Evolutionary conservation across 2,888 invertebrate species (phyloP).

Genomic region (Coelinius sp.): DNA sequence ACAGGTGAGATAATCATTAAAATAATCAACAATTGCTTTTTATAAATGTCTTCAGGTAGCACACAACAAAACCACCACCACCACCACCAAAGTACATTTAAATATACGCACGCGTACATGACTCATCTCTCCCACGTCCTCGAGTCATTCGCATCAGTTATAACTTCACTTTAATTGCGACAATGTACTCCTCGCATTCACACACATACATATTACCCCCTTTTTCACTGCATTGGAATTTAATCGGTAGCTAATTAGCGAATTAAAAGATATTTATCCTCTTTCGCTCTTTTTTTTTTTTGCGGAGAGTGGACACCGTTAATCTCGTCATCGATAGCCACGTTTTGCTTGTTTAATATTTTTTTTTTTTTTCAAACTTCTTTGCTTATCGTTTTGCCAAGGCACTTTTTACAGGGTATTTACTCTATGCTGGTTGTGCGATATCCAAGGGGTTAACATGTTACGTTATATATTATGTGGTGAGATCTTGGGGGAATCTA

Average conservation of each 20-base stretch:
- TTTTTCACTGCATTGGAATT: slow-evolving; percentile 23
- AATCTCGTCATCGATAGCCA: slow-evolving; percentile 41
- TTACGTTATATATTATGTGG: slow-evolving; percentile 15
- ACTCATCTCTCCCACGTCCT: slow-evolving; percentile 49
- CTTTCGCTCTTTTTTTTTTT: too few relatives aligned
- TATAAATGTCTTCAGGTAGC: slow-evolving; percentile 48
- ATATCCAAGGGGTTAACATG: not conserved
- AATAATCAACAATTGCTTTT: slow-evolving; percentile 14
- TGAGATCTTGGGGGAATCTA: slow-evolving; percentile 25
- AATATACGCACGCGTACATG: slow-evolving; percentile 42
- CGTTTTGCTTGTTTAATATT: slow-evolving; percentile 25
- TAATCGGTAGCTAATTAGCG: slow-evolving; percentile 39
- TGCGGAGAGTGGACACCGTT: slow-evolving; percentile 33
- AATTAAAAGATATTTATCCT: slow-evolving; percentile 30
- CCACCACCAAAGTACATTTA: not conserved
- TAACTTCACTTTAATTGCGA: slow-evolving; percentile 57
- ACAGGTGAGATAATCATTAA: not conserved
- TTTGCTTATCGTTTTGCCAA: not conserved
- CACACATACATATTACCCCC: not conserved
- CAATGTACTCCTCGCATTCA: slow-evolving; percentile 49
- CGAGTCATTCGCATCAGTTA: slow-evolving; percentile 46
- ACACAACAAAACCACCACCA: not conserved
- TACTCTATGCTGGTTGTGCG: slow-evolving; percentile 7
- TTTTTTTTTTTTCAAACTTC: slow-evolving; percentile 3
- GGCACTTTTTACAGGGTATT: slow-evolving; percentile 3